Percentiles rank a stretch among this genome's conserved stretches.
These are phyloP conservation scores for Steinernema feltiae DNA, from an alignment of 1,140 invertebrate species.

Conservation along the genomic window DNA sequence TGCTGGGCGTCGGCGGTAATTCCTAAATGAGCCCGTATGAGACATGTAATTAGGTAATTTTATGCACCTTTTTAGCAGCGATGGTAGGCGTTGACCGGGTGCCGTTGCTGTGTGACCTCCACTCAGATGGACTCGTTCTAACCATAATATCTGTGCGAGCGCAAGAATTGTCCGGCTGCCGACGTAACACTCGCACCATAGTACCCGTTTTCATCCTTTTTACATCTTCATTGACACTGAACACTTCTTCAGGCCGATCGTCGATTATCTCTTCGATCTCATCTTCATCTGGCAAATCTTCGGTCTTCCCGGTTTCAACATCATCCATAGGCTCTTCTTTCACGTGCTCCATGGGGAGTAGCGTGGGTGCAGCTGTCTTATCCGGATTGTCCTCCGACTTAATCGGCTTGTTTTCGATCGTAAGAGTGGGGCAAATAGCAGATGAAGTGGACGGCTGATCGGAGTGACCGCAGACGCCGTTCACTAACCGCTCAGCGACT, in stretches of 20 bases:
- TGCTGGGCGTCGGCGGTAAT: neutral
- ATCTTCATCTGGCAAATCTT: neutral
- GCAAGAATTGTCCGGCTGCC: neutral
- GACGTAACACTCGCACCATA: neutral
- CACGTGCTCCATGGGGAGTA: neutral
- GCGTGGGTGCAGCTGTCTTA: neutral
- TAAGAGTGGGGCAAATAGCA: neutral
- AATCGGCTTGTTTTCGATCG: neutral
- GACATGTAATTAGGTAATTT: neutral
- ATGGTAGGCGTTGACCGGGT: neutral
- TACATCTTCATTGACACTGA: neutral
- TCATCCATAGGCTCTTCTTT: constrained; percentile 13
- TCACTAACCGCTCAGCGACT: neutral
- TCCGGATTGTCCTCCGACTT: neutral
- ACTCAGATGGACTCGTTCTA: neutral
- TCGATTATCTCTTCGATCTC: neutral
- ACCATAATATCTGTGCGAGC: neutral
- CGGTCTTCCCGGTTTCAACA: neutral
- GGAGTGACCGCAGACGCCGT: neutral
- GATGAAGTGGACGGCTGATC: constrained; percentile 20
- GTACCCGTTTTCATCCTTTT: neutral
- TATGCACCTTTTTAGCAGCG: neutral
- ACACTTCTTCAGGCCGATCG: neutral
- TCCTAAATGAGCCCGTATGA: neutral
- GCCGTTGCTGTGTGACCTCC: neutral